phyloP scores from a whole-genome alignment of 1,140 invertebrate species.

The Cydia strobilella region DNA sequence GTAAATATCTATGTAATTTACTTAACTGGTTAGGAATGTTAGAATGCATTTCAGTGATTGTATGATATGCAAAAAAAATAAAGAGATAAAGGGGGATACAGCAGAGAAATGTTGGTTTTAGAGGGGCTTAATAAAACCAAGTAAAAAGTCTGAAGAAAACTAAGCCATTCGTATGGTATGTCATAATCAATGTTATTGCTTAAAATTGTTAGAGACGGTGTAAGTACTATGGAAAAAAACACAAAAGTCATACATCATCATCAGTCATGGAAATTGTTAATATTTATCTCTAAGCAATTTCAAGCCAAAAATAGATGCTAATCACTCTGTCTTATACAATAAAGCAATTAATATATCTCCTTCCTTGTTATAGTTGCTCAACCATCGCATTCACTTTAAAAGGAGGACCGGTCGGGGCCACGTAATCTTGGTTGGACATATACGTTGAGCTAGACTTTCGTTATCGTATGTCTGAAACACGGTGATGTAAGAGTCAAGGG shows the following conservation, averaged over 20 bases:
- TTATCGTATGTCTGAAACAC: not conserved
- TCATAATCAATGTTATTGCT: no score
- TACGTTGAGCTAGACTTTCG: not conserved
- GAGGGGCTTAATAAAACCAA: no score
- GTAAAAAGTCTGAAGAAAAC: no score
- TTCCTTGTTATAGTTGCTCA: not conserved
- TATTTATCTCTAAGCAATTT: no score
- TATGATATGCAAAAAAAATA: not conserved
- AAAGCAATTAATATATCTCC: not conserved
- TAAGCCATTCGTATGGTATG: no score
- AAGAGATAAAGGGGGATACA: no score
- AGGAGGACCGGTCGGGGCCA: not conserved
- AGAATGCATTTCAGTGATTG: not conserved
- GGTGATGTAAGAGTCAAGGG: conserved; percentile 1
- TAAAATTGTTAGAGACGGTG: no score
- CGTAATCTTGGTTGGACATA: conserved; percentile 3
- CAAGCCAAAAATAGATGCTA: no score
- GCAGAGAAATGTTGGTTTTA: no score
- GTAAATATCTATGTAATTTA: conserved; percentile 2
- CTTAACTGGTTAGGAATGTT: not conserved
- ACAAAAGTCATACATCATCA: no score
- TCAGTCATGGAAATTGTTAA: no score
- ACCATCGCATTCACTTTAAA: not conserved
- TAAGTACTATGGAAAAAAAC: no score
- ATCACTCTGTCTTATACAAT: not conserved